phyloP scores from a whole-genome alignment of 2,797 vertebrate species.

The Lindbergichthys nudifrons region DNA sequence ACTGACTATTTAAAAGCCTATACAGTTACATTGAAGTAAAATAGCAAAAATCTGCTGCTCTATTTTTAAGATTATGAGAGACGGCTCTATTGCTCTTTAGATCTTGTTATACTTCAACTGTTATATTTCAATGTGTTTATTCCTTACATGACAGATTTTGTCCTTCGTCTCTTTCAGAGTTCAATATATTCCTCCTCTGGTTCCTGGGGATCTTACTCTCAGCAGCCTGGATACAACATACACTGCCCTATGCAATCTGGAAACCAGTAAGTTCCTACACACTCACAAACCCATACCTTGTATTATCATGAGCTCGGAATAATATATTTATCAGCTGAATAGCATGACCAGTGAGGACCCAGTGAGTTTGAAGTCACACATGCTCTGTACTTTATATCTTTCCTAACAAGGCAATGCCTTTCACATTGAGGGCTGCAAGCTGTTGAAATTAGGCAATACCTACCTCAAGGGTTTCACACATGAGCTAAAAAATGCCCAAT shows the following conservation, averaged over 20 bases:
- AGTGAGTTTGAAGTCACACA: background rate
- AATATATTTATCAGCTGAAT: background rate
- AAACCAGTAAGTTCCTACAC: slow-evolving; percentile 84
- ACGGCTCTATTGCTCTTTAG: background rate
- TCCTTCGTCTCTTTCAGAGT: slow-evolving; percentile 74
- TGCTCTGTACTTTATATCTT: background rate
- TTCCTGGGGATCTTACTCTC: slow-evolving; percentile 80
- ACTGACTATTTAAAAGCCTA: background rate
- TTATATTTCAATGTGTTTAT: background rate
- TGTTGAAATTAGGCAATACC: background rate
- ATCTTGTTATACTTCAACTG: background rate
- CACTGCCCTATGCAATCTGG: slow-evolving; percentile 85
- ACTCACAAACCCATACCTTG: background rate
- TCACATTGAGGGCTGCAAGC: slow-evolving; percentile 6
- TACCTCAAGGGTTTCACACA: slow-evolving; percentile 28
- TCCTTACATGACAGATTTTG: background rate
- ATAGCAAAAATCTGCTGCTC: background rate
- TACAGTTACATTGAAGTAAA: background rate
- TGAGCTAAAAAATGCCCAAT: slow-evolving; percentile 7
- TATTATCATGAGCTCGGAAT: background rate
- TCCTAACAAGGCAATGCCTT: background rate
- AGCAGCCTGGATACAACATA: slow-evolving; percentile 79
- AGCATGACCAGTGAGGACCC: background rate
- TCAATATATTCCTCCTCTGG: slow-evolving; percentile 74
- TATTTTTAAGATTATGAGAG: background rate